Base-by-base conservation (phyloP, 1,140 invertebrate species). In the Vollenhovia emeryi region DNA sequence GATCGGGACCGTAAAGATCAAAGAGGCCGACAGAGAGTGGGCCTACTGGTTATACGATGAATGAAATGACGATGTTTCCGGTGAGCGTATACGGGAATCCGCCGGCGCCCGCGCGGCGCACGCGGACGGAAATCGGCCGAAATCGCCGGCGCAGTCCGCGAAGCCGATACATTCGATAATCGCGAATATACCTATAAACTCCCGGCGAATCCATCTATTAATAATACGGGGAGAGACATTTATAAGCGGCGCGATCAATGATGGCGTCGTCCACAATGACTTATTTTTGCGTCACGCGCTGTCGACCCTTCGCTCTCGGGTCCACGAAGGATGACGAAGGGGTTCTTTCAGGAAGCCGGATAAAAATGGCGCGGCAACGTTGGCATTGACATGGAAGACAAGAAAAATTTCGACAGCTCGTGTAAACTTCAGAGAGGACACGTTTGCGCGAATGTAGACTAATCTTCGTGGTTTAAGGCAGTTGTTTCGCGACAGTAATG, bases 271-370 rank as follows among this genome's bases (percentile, higher is more conserved):
- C n/a, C 36, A 82, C 66, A 82, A 57, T 82, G 78, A 82, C 50
- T 82, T 82, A 82, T 82, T 82, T 73, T 73, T 71, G 78, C 78
- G 64, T 80, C 66, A 80, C 76, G 24, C 76, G 62, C 76, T 40
- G 76, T 55, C 62, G 64, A 80, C 21, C 64, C 64, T 80, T 55
- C 50, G 40, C n/a, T 57, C 36, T 43, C 43, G 50, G 36, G 6
- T 24, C 27, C 50, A 11, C 24, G 40, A 48, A 62, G 75, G 43
- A 78, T 62, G 43, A 62, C 27, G 66, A 45, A 73, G 48, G n/a
- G 55, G 24, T 18, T 57, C 66, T 59, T 82, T 73, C 66, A 57
- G 66, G n/a, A 82, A 73, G n/a, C n/a, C 13, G 62, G 21, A 45
- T 57, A 55, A 71, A 71, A 71, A 82, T 45, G 66, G 0, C 66